Percentiles rank a stretch among this genome's conserved stretches.
Evolutionary conservation across 2,888 invertebrate genomes (phyloP).

Genomic region (Sinotaia quadrata): DNA sequence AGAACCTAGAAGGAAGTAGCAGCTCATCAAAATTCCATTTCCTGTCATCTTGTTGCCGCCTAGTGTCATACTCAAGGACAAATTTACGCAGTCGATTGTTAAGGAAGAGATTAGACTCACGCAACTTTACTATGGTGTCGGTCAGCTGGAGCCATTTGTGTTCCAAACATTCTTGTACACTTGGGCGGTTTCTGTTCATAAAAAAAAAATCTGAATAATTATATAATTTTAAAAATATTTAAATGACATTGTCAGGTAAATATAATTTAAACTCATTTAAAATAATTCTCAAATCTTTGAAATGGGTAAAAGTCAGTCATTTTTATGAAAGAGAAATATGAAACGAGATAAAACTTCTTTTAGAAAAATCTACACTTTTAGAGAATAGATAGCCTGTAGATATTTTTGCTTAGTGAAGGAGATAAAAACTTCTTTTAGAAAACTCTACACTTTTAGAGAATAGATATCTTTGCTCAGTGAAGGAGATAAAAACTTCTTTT

Average conservation of each 20-base stretch:
- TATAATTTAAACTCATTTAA: neutral
- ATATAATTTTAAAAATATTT: no score
- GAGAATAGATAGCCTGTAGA: no score
- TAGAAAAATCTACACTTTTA: no score
- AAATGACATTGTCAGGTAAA: neutral
- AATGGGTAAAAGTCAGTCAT: no score
- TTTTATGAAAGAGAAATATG: no score
- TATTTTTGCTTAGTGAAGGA: no score
- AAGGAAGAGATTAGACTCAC: conserved; percentile 89
- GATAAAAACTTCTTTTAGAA: no score
- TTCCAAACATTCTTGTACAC: conserved; percentile 94
- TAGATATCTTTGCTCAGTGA: no score
- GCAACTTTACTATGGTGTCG: conserved; percentile 92
- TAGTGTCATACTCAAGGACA: conserved; percentile 84
- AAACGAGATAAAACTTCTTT: no score
- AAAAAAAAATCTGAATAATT: no score
- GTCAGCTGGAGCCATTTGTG: conserved; percentile 95
- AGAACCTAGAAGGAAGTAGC: conserved; percentile 32
- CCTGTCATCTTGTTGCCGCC: conserved; percentile 27
- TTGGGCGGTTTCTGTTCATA: conserved; percentile 90
- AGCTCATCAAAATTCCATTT: conserved; percentile 26
- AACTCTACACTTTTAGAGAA: no score
- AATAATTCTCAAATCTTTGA: neutral
- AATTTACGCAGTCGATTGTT: conserved; percentile 76
- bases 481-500: no score